Base-by-base conservation (phyloP, 2,113 vertebrate genomes). In the Turnix velox region DNA sequence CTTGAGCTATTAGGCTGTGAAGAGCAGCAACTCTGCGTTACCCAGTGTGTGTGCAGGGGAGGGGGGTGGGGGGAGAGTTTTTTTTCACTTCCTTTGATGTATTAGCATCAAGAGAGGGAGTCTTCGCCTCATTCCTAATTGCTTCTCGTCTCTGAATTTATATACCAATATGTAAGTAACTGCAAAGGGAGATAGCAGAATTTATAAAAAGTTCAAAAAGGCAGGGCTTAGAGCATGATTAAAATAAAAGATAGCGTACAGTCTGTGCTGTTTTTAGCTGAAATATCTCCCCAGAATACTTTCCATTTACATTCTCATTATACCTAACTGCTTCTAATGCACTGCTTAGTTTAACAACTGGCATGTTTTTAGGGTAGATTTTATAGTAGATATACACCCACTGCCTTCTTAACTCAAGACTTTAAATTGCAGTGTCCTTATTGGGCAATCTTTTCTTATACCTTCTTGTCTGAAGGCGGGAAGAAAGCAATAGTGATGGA, bases 131-230 rank as follows among this genome's bases (percentile, higher is more conserved):
- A 49, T 89, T 95, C 86, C 95, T 92, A 95, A 91, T 95, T 96
- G 90, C 84, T 72, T 71, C n/a, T 93, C 30, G 11, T 93, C 86
- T 65, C 95, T 94, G 92, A 96, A 97, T 96, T 95, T 96, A 94
- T 97, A 92, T 90, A 94, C 92, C 89, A 94, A 87, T 96, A 89
- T 92, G 94, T 94, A 93, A 95, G 94, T 96, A 87, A 96, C 92
- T 95, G 96, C 92, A 95, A 91, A 92, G 87, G 95, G 91, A 96
- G 94, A 96, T 92, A 96, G 91, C 89, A 59, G 94, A 96, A 95
- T 96, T 95, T 94, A 89, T 87, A 93, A 94, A 85, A 92, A 95
- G 92, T 96, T 96, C 90, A 97, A 96, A 95, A 97, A 93, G 83
- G 88, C 92, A 96, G 59, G 88, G 93, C 90, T 96, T 85, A 91